These are phyloP conservation scores for Meteorus colon DNA, from an alignment of 2,888 invertebrate genomes.

Conservation along the genomic window DNA sequence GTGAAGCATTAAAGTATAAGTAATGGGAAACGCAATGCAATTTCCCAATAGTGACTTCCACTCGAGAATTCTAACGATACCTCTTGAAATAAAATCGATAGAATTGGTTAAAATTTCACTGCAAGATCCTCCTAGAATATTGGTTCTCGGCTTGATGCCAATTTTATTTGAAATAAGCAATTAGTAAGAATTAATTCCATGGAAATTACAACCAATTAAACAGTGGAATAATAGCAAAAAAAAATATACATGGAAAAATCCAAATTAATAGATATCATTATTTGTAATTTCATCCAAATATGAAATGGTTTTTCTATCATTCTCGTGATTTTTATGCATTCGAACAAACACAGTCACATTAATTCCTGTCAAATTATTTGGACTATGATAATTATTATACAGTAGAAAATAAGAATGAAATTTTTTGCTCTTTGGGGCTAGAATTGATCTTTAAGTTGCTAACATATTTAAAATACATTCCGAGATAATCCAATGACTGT, in stretches of 20 bases:
- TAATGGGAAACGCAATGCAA: slow-evolving; percentile 35
- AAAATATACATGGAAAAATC: neutral
- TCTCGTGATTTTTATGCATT: too few relatives aligned
- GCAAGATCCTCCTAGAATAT: neutral
- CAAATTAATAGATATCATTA: neutral
- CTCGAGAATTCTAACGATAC: slow-evolving; percentile 34
- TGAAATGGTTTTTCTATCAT: too few relatives aligned
- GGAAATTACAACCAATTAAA: slow-evolving; percentile 8
- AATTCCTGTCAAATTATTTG: too few relatives aligned
- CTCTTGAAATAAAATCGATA: slow-evolving; percentile 23
- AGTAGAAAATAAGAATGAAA: too few relatives aligned
- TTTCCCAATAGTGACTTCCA: slow-evolving; percentile 40
- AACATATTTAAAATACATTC: too few relatives aligned
- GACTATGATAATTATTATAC: too few relatives aligned
- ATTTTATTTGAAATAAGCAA: slow-evolving; percentile 15
- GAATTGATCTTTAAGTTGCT: too few relatives aligned
- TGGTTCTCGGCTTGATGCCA: slow-evolving; percentile 3
- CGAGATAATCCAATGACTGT: too few relatives aligned
- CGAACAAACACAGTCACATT: too few relatives aligned
- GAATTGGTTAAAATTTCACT: slow-evolving; percentile 10
- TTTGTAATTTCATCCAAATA: neutral
- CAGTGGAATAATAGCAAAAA: neutral
- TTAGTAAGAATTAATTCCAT: slow-evolving; percentile 2
- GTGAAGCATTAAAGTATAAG: slow-evolving; percentile 39
- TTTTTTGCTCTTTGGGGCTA: too few relatives aligned